Conservation (phyloP, 2,797 vertebrate genomes). For the Silurus lanzhouensis region DNA sequence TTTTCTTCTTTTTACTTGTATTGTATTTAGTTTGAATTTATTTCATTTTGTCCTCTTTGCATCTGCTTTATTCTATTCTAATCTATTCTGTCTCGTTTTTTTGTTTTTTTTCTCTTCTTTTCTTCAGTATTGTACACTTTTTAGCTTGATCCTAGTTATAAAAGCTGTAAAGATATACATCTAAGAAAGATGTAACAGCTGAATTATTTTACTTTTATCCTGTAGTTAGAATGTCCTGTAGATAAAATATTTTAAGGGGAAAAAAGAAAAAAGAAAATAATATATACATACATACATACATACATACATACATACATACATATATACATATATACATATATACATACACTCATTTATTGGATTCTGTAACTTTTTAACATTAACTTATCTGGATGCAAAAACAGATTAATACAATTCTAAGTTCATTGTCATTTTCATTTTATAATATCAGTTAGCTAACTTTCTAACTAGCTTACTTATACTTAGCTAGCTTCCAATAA, state of each 20-base stretch:
- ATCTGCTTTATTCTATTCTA: background rate
- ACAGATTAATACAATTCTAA: slow-evolving; percentile 22
- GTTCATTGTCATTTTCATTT: slow-evolving; percentile 15
- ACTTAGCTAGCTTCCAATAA: slow-evolving; percentile 1
- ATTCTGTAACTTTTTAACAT: background rate
- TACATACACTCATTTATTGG: background rate
- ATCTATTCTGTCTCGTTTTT: background rate
- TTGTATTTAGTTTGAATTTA: background rate
- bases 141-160: background rate
- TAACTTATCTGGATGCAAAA: background rate
- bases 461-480: background rate
- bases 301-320: too few species aligned
- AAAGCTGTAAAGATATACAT: background rate
- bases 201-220: background rate
- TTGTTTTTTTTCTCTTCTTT: background rate
- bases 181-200: background rate
- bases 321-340: too few species aligned
- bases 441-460: slow-evolving; percentile 12
- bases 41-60: background rate
- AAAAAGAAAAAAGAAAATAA: background rate
- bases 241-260: too few species aligned
- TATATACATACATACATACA: too few species aligned
- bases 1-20: background rate
- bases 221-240: background rate
- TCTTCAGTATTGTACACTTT: background rate